A percentile compares a stretch with the other conserved stretches of the same genome.
These are phyloP conservation scores for Remorina albescens DNA, from an alignment of 2,797 vertebrate genomes.

Conservation along the genomic window DNA sequence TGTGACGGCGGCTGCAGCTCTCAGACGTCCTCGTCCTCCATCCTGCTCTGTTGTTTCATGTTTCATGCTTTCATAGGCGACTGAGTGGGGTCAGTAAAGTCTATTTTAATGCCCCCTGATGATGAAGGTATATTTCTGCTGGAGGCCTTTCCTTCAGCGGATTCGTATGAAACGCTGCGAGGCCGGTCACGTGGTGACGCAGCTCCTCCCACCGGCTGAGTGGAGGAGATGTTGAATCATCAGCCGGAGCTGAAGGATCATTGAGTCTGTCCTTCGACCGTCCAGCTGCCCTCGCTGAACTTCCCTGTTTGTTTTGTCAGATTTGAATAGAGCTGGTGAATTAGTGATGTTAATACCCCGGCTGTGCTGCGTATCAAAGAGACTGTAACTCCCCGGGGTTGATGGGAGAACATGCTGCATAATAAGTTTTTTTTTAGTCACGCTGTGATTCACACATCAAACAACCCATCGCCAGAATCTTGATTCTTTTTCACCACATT, in stretches of 20 bases:
- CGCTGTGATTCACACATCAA: slow-evolving; percentile 31
- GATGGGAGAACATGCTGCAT: slow-evolving; percentile 30
- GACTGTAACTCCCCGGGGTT: slow-evolving; percentile 9
- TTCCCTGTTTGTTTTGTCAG: not conserved
- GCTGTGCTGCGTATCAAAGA: not conserved
- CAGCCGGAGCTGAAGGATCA: not conserved
- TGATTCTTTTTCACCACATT: not conserved
- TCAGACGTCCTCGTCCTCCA: no score
- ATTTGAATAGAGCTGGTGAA: not conserved
- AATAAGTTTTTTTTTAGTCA: slow-evolving; percentile 18
- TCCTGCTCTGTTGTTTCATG: not conserved
- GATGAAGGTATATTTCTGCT: not conserved
- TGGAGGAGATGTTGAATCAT: slow-evolving; percentile 8
- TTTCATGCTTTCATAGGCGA: slow-evolving; percentile 1
- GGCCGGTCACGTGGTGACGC: not conserved
- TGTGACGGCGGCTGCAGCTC: no score
- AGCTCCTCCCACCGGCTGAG: not conserved
- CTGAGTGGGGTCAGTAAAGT: not conserved
- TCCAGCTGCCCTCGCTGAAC: not conserved
- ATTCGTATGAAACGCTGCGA: not conserved
- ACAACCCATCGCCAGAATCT: slow-evolving; percentile 6
- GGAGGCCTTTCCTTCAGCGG: not conserved
- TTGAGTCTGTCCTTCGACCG: not conserved
- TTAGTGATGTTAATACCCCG: not conserved
- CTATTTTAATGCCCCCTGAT: slow-evolving; percentile 9